Conservation (phyloP, 2,797 vertebrate genomes). For the Spondyliosoma cantharus region DNA sequence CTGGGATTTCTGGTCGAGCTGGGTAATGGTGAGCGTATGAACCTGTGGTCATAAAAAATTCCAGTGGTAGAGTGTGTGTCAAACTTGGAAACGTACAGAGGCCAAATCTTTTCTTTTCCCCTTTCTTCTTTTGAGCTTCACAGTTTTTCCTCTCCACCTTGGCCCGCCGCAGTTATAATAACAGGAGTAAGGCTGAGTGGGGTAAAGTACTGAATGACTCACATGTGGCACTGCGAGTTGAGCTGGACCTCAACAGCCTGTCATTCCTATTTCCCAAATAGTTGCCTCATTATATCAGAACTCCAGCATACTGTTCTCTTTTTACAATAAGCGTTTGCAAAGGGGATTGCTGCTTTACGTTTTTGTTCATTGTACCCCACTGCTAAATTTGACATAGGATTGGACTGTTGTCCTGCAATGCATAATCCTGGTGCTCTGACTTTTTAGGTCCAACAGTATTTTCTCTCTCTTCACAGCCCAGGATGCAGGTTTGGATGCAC, state of each 20-base stretch:
- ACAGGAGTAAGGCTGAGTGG: constrained; percentile 53
- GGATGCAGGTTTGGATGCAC: constrained; percentile 94
- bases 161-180: constrained; percentile 55
- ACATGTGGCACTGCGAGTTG: constrained; percentile 48
- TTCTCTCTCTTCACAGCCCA: constrained; percentile 85
- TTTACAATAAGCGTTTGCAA: constrained; percentile 46
- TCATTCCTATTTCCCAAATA: constrained; percentile 55
- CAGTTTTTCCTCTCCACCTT: constrained; percentile 33
- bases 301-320: constrained; percentile 29
- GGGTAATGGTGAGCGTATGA: constrained; percentile 66
- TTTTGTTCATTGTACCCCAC: constrained; percentile 25
- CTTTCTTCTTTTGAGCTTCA: constrained; percentile 18
- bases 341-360: constrained; percentile 25
- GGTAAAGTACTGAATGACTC: constrained; percentile 66
- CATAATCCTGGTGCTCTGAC: not conserved
- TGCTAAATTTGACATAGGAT: constrained; percentile 11
- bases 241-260: constrained; percentile 55
- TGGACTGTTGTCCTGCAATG: not conserved
- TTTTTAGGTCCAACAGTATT: constrained; percentile 1
- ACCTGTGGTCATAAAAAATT: constrained; percentile 65
- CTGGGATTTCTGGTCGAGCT: constrained; percentile 65
- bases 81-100: constrained; percentile 59
- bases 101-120: constrained; percentile 9
- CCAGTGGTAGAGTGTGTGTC: constrained; percentile 66
- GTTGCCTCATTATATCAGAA: constrained; percentile 64